Percentiles rank a stretch among this genome's conserved stretches.
These are phyloP conservation scores for Elachura formosa DNA, from an alignment of 2,113 vertebrate species.

Conservation along the genomic window DNA sequence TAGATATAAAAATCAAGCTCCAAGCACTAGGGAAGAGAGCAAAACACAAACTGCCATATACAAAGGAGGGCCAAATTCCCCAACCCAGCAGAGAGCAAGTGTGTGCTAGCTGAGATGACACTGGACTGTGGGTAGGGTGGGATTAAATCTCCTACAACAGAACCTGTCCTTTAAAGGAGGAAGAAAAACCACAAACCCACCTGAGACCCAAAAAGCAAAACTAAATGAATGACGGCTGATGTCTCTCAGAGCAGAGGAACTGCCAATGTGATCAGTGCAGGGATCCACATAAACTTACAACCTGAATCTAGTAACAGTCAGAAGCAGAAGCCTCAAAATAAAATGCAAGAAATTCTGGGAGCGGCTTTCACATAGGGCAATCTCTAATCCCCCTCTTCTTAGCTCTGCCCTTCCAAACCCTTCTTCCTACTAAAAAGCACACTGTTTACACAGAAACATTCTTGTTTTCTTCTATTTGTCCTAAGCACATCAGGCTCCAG, in stretches of 20 bases:
- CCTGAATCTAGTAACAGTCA: background rate
- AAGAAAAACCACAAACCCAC: background rate
- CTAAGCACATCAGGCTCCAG: background rate
- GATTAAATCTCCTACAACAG: background rate
- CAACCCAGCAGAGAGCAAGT: background rate
- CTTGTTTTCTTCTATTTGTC: background rate
- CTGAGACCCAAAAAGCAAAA: background rate
- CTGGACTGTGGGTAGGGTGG: background rate
- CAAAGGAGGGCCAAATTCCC: constrained; percentile 23
- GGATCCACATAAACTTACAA: background rate
- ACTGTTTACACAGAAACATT: background rate
- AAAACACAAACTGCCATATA: background rate
- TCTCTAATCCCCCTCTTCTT: background rate
- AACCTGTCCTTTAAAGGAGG: background rate
- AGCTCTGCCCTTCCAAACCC: background rate
- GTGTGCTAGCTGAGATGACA: background rate
- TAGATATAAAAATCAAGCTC: constrained; percentile 50
- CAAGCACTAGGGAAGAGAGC: background rate
- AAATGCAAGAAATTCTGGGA: background rate
- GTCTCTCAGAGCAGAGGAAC: background rate
- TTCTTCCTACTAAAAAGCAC: background rate
- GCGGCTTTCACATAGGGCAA: background rate
- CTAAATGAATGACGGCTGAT: background rate
- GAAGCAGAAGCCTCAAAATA: background rate
- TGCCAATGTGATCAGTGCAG: background rate